Conservation (phyloP, 2,888 invertebrate species). For the Acronicta leporina region DNA sequence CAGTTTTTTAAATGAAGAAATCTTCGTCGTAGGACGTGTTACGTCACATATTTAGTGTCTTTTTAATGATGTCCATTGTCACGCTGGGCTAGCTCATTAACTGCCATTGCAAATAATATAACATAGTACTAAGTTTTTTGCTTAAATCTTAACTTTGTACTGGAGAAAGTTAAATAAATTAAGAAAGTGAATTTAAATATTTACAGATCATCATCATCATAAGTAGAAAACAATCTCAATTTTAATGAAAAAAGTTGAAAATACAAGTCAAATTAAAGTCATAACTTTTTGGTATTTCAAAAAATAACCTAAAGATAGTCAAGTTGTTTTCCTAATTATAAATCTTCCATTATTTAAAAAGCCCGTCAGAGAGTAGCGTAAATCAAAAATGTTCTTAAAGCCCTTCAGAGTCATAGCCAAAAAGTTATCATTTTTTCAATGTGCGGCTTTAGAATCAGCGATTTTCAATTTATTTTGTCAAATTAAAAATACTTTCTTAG, state of each 20-base stretch:
- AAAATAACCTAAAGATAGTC: slow-evolving; percentile 35
- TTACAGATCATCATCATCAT: not conserved
- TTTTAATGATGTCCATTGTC: slow-evolving; percentile 29
- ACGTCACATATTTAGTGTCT: slow-evolving; percentile 31
- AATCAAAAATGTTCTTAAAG: slow-evolving; percentile 56
- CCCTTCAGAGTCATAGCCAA: slow-evolving; percentile 68
- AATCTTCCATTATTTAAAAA: slow-evolving; percentile 70
- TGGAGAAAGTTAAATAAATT: too few relatives aligned
- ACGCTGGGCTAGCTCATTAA: slow-evolving; percentile 6
- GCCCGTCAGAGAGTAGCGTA: slow-evolving; percentile 58
- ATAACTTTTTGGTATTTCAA: slow-evolving; percentile 32
- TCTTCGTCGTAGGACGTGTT: slow-evolving; percentile 65
- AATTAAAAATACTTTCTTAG: too few relatives aligned
- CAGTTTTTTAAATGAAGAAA: slow-evolving; percentile 15
- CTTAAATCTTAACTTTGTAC: too few relatives aligned
- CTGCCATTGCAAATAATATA: not conserved
- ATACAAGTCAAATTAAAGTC: slow-evolving; percentile 45
- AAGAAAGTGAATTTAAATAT: too few relatives aligned
- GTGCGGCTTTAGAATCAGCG: slow-evolving; percentile 49
- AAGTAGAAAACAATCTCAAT: not conserved
- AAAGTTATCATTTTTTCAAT: slow-evolving; percentile 58
- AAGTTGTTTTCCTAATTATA: slow-evolving; percentile 67
- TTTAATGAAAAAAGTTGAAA: slow-evolving; percentile 22
- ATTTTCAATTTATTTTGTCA: slow-evolving; percentile 53
- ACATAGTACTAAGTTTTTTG: not conserved